phyloP scores from a whole-genome alignment of 2,113 vertebrate species.

The Dipodomys spectabilis region DNA sequence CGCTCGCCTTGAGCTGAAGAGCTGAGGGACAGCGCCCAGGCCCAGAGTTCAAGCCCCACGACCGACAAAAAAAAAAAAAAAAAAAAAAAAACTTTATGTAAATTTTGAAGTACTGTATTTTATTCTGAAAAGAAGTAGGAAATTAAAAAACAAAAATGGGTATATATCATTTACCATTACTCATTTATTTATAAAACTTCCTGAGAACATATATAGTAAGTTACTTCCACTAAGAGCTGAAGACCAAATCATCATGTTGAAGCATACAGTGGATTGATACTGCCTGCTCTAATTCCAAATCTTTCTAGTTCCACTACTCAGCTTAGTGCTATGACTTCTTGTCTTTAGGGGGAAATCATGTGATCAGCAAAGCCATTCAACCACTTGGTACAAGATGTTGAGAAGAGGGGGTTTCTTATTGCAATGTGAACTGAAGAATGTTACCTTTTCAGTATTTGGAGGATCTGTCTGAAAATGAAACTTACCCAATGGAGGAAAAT shows the following conservation, averaged over 20 bases:
- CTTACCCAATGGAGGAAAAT: neutral
- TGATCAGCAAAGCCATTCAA: neutral
- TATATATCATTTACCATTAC: neutral
- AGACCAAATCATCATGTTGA: no score
- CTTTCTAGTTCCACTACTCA: neutral
- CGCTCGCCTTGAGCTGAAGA: no score
- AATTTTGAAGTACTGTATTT: slow-evolving; percentile 29
- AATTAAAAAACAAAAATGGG: slow-evolving; percentile 23
- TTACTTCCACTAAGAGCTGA: neutral
- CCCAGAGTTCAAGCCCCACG: no score
- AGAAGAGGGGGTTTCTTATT: neutral
- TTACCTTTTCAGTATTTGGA: neutral
- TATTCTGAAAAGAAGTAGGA: slow-evolving; percentile 6
- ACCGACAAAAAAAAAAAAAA: no score
- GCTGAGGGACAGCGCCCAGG: no score
- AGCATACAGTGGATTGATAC: accelerated
- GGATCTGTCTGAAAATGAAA: neutral
- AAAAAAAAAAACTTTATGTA: slow-evolving; percentile 43
- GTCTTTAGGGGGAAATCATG: neutral
- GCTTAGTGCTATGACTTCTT: neutral
- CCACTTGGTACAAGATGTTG: neutral
- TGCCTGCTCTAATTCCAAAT: neutral
- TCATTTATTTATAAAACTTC: neutral
- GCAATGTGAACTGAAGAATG: neutral
- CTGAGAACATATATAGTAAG: neutral